These are phyloP conservation scores for Scaptomyza graminum DNA, from an alignment of 1,140 invertebrate species.

Conservation along the genomic window DNA sequence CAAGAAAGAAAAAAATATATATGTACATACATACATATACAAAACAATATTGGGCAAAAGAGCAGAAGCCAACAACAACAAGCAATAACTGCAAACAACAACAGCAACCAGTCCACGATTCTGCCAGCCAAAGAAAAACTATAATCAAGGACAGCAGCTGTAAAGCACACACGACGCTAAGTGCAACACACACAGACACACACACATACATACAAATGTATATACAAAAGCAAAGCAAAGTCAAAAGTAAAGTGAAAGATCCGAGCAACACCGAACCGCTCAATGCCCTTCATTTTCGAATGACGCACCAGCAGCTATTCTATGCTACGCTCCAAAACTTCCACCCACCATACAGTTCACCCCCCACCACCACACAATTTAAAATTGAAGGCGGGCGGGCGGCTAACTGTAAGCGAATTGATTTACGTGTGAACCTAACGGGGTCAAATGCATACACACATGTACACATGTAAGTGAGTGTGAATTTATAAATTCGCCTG, in stretches of 20 bases:
- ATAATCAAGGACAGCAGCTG: slow-evolving; percentile 73
- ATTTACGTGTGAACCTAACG: slow-evolving; percentile 50
- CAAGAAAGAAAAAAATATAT: background rate
- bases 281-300: slow-evolving; percentile 58
- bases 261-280: slow-evolving; percentile 48
- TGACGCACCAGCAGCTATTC: slow-evolving; percentile 49
- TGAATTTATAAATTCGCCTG: background rate
- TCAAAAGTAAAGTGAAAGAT: slow-evolving; percentile 8
- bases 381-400: slow-evolving; percentile 35
- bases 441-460: slow-evolving; percentile 38
- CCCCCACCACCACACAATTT: background rate
- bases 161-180: slow-evolving; percentile 54
- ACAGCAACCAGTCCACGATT: slow-evolving; percentile 50
- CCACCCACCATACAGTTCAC: background rate
- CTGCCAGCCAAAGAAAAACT: slow-evolving; percentile 68
- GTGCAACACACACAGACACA: slow-evolving; percentile 20
- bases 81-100: slow-evolving; percentile 17
- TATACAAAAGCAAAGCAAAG: slow-evolving; percentile 9
- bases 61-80: slow-evolving; percentile 24
- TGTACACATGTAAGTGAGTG: background rate
- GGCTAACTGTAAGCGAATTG: slow-evolving; percentile 42
- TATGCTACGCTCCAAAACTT: no score
- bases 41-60: slow-evolving; percentile 33
- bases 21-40: slow-evolving; percentile 4
- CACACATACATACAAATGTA: slow-evolving; percentile 10